Evolutionary conservation across 1,140 invertebrate species (phyloP), one percentile per base, ranked within the genome.

Genomic region (Vollenhovia emeryi): DNA sequence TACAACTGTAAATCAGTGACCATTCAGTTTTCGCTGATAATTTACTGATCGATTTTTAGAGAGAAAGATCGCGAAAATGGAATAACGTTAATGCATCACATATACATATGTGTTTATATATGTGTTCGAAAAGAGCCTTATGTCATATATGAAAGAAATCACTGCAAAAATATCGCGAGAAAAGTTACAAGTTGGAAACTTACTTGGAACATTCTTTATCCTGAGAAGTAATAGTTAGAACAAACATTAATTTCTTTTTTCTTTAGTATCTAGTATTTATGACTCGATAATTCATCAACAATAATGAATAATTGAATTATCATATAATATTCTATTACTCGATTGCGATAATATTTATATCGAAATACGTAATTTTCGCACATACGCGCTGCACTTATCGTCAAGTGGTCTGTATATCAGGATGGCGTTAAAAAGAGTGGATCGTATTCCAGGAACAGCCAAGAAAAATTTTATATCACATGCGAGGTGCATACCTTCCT

Each of bases 381-480:
- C 7, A 4, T 0, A 36, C n/a, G 6, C 0, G 8, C 5, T 48
- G 43, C 21, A 27, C 59, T 40, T 15, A 64, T 50, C 13, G 24
- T 4, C 0, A 48, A 33, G 40, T 33, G 45, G 9, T 0, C 40
- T 24, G 36, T 18, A 7, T 71, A 21, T 57, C 11, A 27, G 13
- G 15, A 9, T 27, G 3, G 18, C 30, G 11, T 18, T 6, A 27
- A 71, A 73, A 82, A 71, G 57, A 82, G 24, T 24, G 27, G 0
- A 2, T 73, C 13, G 8, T 27, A n/a, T 71, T 57, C 18, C n/a
- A 24, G 6, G 43, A 43, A 45, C 5, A 21, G 0, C 8, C 43
- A 43, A 57, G n/a, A 55, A 48, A 57, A 45, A 75, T 66, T 64
- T 57, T 30, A 66, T 43, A 80, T 73, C 24, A 21, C 62, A 50